These are phyloP conservation scores for Acropternis orthonyx DNA, from an alignment of 2,797 vertebrate species.

Conservation along the genomic window DNA sequence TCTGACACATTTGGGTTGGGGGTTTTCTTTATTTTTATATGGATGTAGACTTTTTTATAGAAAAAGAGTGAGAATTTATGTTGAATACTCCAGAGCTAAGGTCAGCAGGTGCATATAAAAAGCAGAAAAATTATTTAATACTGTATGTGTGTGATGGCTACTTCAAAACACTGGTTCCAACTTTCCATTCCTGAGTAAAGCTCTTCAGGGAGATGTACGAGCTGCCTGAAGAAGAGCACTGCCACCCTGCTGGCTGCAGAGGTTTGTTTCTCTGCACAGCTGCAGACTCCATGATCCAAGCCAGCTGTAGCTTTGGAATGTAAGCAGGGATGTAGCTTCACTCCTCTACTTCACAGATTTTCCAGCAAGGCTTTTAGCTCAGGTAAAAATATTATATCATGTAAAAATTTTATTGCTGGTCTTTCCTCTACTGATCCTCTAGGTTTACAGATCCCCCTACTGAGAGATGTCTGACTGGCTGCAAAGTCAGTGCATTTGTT, in stretches of 20 bases:
- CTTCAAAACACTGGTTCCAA: not conserved
- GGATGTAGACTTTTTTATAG: not conserved
- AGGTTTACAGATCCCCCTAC: not conserved
- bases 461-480: not conserved
- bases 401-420: not conserved
- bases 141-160: not conserved
- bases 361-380: not conserved
- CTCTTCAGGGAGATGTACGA: not conserved
- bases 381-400: not conserved
- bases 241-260: not conserved
- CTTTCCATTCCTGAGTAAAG: not conserved
- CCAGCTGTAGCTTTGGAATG: conserved; percentile 1
- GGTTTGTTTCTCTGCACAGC: conserved; percentile 7
- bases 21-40: not conserved
- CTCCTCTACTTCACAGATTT: not conserved
- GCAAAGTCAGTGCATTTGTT: not conserved
- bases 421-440: not conserved
- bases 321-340: not conserved
- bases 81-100: not conserved
- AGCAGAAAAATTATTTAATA: not conserved
- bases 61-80: not conserved
- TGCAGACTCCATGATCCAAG: conserved; percentile 7
- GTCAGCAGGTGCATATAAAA: not conserved
- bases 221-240: not conserved
- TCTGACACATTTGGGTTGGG: not conserved